Percentiles rank a stretch among this genome's conserved stretches.
These are phyloP conservation scores for Arnoldichthys spilopterus DNA, from an alignment of 2,797 vertebrate genomes.

Conservation along the genomic window DNA sequence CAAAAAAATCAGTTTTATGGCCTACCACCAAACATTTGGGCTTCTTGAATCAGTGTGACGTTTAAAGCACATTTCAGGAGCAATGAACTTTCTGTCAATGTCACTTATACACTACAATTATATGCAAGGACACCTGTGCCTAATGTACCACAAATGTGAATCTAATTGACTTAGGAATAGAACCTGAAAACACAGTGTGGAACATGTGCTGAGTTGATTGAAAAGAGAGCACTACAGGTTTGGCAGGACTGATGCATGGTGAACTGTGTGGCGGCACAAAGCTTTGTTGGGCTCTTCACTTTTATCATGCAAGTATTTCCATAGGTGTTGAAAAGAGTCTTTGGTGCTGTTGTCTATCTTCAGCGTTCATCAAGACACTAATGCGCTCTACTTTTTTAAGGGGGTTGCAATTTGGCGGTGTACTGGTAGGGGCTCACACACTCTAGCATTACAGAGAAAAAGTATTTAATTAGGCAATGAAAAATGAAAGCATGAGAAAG, in stretches of 20 bases:
- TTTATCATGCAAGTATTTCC: constrained; percentile 50
- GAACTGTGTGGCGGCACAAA: constrained; percentile 10
- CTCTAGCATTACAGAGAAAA: background rate
- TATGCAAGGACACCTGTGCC: background rate
- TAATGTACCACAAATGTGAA: background rate
- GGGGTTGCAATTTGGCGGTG: background rate
- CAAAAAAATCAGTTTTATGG: background rate
- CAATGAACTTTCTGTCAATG: too few species aligned
- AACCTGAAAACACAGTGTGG: background rate
- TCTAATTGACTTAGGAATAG: too few species aligned
- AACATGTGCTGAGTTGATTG: background rate
- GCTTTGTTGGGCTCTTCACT: constrained; percentile 46
- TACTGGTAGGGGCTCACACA: background rate
- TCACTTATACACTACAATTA: background rate
- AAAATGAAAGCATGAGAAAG: too few species aligned
- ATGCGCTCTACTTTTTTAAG: background rate
- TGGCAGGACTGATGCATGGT: constrained; percentile 22
- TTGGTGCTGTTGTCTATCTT: constrained; percentile 39
- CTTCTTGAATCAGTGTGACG: background rate
- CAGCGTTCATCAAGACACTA: constrained; percentile 32
- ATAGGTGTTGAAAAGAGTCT: constrained; percentile 45
- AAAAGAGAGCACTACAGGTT: constrained; percentile 7
- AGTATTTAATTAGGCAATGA: too few species aligned
- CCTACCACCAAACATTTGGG: background rate
- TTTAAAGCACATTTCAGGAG: background rate